phyloP scores from a whole-genome alignment of 2,888 invertebrate species.

The Microchrysa polita region DNA sequence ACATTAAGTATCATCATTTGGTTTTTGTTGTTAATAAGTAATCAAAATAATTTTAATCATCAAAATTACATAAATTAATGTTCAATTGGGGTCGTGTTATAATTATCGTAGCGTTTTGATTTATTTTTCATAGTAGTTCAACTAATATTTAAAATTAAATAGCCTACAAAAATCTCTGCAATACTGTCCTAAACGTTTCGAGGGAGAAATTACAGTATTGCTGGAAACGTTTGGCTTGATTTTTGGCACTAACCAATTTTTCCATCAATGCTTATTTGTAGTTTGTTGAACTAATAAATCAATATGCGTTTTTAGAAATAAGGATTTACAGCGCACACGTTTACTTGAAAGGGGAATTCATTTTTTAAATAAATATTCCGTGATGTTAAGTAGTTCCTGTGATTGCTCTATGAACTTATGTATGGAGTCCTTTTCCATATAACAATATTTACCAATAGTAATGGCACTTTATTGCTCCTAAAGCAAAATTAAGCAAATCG shows the following conservation, averaged over 20 bases:
- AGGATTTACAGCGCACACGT: conserved; percentile 21
- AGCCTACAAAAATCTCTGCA: neutral
- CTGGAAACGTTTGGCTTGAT: neutral
- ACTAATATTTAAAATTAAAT: conserved; percentile 17
- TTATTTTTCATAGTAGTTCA: conserved; percentile 8
- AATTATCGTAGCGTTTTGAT: neutral
- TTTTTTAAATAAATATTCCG: neutral
- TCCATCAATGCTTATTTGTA: neutral
- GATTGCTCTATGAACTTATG: no score
- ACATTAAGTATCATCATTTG: no score
- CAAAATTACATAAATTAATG: neutral
- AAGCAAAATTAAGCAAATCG: no score
- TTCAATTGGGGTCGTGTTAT: conserved; percentile 38
- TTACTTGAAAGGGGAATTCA: conserved; percentile 2
- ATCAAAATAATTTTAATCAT: neutral
- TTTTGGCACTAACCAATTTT: conserved; percentile 2
- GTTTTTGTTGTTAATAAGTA: no score
- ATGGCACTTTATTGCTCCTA: no score
- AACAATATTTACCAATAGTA: no score
- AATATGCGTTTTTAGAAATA: no score
- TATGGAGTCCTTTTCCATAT: no score
- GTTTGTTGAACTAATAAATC: neutral
- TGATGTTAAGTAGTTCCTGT: no score
- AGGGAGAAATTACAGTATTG: neutral
- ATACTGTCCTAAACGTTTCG: neutral